These are phyloP conservation scores for Scytalopus superciliaris DNA, from an alignment of 2,113 vertebrate species.

Conservation along the genomic window DNA sequence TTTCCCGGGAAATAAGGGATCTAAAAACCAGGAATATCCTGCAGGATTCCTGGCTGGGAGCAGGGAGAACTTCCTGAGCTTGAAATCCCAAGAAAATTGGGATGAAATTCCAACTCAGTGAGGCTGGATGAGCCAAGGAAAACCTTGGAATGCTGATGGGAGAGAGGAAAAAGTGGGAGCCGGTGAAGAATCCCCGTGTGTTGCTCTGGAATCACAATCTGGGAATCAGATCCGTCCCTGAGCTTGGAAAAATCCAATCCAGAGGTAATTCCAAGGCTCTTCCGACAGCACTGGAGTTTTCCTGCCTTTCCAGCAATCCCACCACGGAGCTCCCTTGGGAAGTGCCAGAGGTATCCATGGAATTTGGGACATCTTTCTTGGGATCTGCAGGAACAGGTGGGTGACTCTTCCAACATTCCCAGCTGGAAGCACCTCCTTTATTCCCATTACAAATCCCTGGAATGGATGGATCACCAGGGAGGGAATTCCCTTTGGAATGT, in stretches of 20 bases:
- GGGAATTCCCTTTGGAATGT: background rate
- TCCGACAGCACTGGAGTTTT: background rate
- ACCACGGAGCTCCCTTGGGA: background rate
- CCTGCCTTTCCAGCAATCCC: background rate
- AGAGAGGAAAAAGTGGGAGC: background rate
- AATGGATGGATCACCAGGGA: slow-evolving; percentile 28
- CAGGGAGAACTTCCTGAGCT: background rate
- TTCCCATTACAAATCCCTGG: no score
- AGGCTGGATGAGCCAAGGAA: background rate
- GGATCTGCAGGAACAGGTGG: fast-evolving
- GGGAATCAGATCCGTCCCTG: background rate
- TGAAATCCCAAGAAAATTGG: fast-evolving
- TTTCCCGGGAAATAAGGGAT: background rate
- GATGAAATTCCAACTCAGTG: background rate
- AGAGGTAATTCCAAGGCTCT: background rate
- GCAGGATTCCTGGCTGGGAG: background rate
- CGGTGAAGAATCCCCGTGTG: background rate
- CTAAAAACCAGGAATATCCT: fast-evolving
- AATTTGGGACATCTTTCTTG: no score
- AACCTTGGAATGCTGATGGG: background rate
- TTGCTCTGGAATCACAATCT: background rate
- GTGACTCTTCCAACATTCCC: no score
- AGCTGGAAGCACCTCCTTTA: no score
- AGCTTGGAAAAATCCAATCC: background rate
- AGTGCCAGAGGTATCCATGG: fast-evolving